Evolutionary conservation across 53 echinoderm and acorn worm species (phyloP).

Genomic region (Patiria pectinifera): DNA sequence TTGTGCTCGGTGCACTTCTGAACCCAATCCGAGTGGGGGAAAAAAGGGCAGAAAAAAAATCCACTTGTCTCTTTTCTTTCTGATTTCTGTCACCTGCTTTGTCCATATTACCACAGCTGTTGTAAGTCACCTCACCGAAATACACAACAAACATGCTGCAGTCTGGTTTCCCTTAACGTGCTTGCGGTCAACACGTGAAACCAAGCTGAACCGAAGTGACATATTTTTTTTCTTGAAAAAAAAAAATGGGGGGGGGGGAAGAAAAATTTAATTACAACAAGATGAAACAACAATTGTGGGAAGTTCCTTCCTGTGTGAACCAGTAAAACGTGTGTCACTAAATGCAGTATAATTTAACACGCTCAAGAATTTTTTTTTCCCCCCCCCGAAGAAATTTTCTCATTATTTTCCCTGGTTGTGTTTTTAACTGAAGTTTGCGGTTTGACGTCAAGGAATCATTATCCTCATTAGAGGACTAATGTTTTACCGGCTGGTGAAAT

Average conservation of each 20-base stretch:
- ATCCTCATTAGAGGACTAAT: background rate
- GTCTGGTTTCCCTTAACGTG: slow-evolving; percentile 12
- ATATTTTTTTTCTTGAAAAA: background rate
- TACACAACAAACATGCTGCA: background rate
- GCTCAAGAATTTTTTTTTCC: background rate
- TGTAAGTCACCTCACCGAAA: slow-evolving; percentile 11
- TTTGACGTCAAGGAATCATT: background rate
- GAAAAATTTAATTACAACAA: slow-evolving; percentile 33
- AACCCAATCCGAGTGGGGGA: slow-evolving; percentile 18
- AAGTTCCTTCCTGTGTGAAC: slow-evolving; percentile 22
- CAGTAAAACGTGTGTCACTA: background rate
- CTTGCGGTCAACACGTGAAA: slow-evolving; percentile 14
- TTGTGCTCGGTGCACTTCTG: slow-evolving; percentile 32
- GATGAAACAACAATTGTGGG: slow-evolving; percentile 47
- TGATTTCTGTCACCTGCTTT: slow-evolving; percentile 3
- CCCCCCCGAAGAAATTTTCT: background rate
- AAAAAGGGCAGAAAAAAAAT: background rate
- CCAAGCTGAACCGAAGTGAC: background rate
- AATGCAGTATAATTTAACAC: background rate
- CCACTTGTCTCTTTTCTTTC: background rate
- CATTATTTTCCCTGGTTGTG: background rate
- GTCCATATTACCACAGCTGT: slow-evolving; percentile 42
- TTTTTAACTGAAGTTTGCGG: slow-evolving; percentile 7
- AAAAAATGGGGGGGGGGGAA: background rate
- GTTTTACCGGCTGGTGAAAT: background rate